Evolutionary conservation across 2,888 invertebrate species (phyloP), one percentile per base, ranked within the genome.

Genomic region (Acronicta alni): DNA sequence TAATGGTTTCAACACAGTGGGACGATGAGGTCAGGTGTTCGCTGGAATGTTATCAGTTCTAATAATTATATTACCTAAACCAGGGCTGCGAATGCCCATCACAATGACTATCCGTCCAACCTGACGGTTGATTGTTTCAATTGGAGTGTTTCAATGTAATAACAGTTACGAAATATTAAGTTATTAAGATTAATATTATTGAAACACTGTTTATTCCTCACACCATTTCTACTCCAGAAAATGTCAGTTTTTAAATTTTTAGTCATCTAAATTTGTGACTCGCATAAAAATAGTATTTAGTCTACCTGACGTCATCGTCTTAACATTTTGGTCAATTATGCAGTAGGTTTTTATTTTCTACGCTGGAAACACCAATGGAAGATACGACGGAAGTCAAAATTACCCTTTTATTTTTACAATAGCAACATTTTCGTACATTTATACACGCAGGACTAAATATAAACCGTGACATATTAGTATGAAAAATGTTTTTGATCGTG

Each of bases 371-470:
- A 75, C 57, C 56, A 54, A 67, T 68, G 73, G 73, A 74, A 74
- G 73, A 74, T 67, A 62, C 44, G 53, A 64, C 20, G 74, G 77
- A 75, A 75, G 73, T 77, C 47, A 57, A 67, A 45, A 57, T 63
- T 68, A 76, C 63, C 73, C 65, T 75, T 68, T 63, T 64, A n/a
- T 62, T 63, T 66, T 69, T 58, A 60, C 51, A 68, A 63, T 68
- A 72, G 64, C 67, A 72, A 68, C 59, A 68, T 76, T 59, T 47
- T 68, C 72, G 63, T 56, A 61, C 60, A 59, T 59, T 43, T 68
- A 32, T 43, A 56, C 37, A 61, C 55, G 41, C n/a, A 23, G 41
- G 39, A 62, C 48, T 51, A 58, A 56, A 59, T 46, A 48, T 38
- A 65, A 66, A 63, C 69, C 63, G 62, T 55, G 55, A 46, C 46